Base-by-base conservation (phyloP, 2,888 invertebrate species). In the Pogonocherus hispidulus region DNA sequence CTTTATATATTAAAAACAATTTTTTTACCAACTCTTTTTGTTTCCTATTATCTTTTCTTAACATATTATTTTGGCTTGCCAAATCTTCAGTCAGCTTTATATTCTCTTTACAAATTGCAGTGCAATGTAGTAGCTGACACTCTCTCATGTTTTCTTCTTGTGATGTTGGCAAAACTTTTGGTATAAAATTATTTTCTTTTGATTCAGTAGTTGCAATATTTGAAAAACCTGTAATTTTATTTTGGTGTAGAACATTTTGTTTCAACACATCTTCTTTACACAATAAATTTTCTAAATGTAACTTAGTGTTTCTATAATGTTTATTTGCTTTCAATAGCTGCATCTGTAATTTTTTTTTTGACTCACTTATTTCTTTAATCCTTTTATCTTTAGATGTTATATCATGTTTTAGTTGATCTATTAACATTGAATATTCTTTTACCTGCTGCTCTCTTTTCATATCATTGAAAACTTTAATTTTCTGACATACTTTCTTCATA, bases 361-460 rank as follows among this genome's bases (percentile, higher is more conserved):
- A 51, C 67, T 73, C 74, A 11, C 71, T 20, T 2, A 64, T 37
- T 22, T 73, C 70, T 16, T 68, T 57, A 20, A 76, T 47, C 56
- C 73, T 68, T 51, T 67, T 41, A 19, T 75, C 72, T 19, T 69
- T 63, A 16, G n/a, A 20, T 16, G 16, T 44, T n/a, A 70, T 46
- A 60, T 74, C 69, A 8, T 57, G 72, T 71, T 71, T 75, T 23
- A 77, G 66, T 54, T 74, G 71, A n/a, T 44, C 55, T 19, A 77
- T 55, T 37, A 70, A 46, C 19, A 71, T 37, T 5, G 52, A 54
- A 56, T 69, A 69, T 46, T 73, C 71, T n/a, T 70, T 62, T 67
- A 76, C 71, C 22, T 72, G 63, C 16, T 64, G 62, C 64, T 73
- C 65, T 11, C 49, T 66, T 65, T 77, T 74, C 49, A 49, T 46